Base-by-base conservation (phyloP, 2,113 vertebrate species). In the Morone chrysops region DNA sequence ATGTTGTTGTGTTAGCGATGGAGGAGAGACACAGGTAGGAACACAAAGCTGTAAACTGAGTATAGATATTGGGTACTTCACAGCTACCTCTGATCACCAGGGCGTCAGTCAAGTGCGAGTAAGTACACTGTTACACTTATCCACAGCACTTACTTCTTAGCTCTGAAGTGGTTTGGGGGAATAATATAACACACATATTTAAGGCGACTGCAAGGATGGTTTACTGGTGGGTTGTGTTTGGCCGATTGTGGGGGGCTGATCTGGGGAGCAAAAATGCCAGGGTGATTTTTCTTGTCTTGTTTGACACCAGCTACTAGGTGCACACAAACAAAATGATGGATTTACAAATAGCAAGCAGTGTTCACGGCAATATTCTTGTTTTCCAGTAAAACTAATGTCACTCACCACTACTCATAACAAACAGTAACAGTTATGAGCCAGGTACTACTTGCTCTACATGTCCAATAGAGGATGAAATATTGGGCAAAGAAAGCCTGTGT, bases 381-480 rank as follows among this genome's bases (percentile, higher is more conserved):
- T 47, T 47, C 45, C 5, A 10, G 3, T 31, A 31, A 31, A 31
- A 31, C 3, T 31, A 31, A 31, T 31, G 31, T 31, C 31, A 31
- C 31, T 76, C 68, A 36, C 18, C 17, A 36, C 56, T 60, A 56
- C 53, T 17, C 70, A 45, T 56, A 40, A 60, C 56, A 70, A 72
- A 48, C 22, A 4, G 31, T 31, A 69, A 48, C 8, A 7, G 5
- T 40, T 54, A 36, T 43, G 62, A 6, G 31, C 2, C 31, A 67
- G 66, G 25, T 50, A 53, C 59, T 45, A 18, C 40, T 86, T 17
- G 0, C 20, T 72, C 20, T 13, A 50, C 40, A 61, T 81, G 77
- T 69, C 57, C 83, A 80, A 78, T 10, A 50, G 31, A 85, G 69
- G 56, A 59, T 67, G 36, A 69, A 78, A 66, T 61, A 16, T 53